phyloP scores from a whole-genome alignment of 2,113 vertebrate genomes.

The Anolis sagrei region DNA sequence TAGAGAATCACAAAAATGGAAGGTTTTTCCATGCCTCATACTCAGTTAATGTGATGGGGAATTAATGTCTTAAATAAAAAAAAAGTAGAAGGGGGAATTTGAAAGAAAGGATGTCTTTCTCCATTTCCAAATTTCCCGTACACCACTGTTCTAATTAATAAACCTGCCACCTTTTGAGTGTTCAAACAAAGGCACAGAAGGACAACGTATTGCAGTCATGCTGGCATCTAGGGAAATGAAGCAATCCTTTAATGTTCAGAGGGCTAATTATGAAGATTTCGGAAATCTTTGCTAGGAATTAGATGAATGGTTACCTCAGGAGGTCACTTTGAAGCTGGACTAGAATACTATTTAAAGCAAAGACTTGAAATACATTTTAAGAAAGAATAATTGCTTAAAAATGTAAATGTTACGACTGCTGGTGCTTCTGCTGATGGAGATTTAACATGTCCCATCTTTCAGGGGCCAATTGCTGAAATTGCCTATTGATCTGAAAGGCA shows the following conservation, averaged over 20 bases:
- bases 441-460: slow-evolving; percentile 2
- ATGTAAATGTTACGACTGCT: slow-evolving; percentile 10
- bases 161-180: slow-evolving; percentile 36
- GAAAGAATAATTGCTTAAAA: slow-evolving; percentile 24
- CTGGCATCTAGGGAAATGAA: slow-evolving; percentile 50
- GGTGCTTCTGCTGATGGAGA: background rate
- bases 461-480: slow-evolving; percentile 2
- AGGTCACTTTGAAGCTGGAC: slow-evolving; percentile 43
- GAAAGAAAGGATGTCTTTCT: slow-evolving; percentile 22
- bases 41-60: background rate
- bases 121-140: slow-evolving; percentile 44
- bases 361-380: background rate
- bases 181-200: slow-evolving; percentile 46
- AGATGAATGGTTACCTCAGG: slow-evolving; percentile 38
- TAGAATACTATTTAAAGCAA: slow-evolving; percentile 32
- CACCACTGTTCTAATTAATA: slow-evolving; percentile 58
- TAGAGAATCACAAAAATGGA: background rate
- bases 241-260: slow-evolving; percentile 29
- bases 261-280: slow-evolving; percentile 38
- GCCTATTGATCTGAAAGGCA: background rate
- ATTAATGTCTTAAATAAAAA: slow-evolving; percentile 32
- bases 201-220: slow-evolving; percentile 20
- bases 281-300: slow-evolving; percentile 49
- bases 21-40: background rate
- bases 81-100: slow-evolving; percentile 36